phyloP scores from a whole-genome alignment of 2,113 vertebrate genomes.

The Thymallus thymallus region DNA sequence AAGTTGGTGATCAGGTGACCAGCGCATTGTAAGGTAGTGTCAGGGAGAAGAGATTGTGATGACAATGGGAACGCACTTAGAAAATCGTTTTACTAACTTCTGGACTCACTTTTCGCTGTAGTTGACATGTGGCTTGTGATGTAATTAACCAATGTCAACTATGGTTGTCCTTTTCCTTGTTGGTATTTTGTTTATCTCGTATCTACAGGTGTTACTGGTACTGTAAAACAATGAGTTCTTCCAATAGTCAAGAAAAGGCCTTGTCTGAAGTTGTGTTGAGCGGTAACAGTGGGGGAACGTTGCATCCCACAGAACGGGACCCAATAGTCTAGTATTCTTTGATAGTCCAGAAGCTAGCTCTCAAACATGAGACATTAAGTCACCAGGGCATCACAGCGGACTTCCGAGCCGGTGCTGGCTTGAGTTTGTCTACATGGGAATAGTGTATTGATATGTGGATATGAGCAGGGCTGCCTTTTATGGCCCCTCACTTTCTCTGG shows the following conservation, averaged over 20 bases:
- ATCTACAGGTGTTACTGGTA: neutral
- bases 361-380: neutral
- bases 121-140: neutral
- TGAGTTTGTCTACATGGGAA: conserved; percentile 28
- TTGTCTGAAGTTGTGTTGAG: too few species aligned
- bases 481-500: too few species aligned
- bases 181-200: too few species aligned
- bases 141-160: neutral
- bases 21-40: neutral
- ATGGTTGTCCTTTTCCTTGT: too few species aligned
- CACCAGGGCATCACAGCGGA: neutral
- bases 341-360: neutral
- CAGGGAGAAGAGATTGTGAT: neutral
- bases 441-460: conserved; percentile 41
- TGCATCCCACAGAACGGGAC: too few species aligned
- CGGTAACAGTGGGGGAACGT: too few species aligned
- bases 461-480: neutral
- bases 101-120: neutral
- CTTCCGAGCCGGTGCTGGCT: neutral
- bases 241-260: conserved; percentile 1
- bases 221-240: conserved; percentile 21
- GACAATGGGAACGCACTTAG: neutral
- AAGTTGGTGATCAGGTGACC: neutral
- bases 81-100: neutral
- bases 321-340: neutral